phyloP scores from a whole-genome alignment of 2,113 vertebrate genomes.

The Neofelis nebulosa region DNA sequence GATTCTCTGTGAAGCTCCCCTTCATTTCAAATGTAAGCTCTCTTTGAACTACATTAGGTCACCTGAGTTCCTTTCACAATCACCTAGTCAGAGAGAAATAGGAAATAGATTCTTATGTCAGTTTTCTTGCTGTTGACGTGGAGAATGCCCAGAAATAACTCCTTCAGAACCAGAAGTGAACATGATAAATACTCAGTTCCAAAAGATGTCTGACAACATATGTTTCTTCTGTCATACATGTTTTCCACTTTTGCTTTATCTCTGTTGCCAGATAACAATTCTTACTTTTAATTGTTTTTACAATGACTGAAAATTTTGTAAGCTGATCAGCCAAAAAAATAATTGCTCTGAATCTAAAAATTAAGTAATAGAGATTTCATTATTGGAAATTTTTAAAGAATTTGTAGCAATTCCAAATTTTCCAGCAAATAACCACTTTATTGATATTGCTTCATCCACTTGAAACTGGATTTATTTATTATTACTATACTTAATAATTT shows the following conservation, averaged over 20 bases:
- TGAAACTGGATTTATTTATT: neutral
- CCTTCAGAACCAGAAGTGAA: neutral
- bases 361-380: neutral
- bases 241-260: neutral
- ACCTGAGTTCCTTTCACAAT: slow-evolving; percentile 22
- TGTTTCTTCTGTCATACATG: neutral
- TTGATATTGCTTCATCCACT: neutral
- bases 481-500: neutral
- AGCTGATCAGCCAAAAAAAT: neutral
- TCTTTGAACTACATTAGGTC: slow-evolving; percentile 45
- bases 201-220: neutral
- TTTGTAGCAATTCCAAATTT: neutral
- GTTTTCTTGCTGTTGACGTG: slow-evolving; percentile 24
- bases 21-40: slow-evolving; percentile 42
- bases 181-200: neutral
- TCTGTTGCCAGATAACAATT: neutral
- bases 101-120: neutral
- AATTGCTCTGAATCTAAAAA: neutral
- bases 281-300: neutral
- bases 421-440: neutral
- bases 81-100: neutral
- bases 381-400: neutral
- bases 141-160: neutral
- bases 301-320: neutral
- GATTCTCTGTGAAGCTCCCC: neutral